Base-by-base conservation (phyloP, 2,113 vertebrate genomes). In the Dicrurus megarhynchus region DNA sequence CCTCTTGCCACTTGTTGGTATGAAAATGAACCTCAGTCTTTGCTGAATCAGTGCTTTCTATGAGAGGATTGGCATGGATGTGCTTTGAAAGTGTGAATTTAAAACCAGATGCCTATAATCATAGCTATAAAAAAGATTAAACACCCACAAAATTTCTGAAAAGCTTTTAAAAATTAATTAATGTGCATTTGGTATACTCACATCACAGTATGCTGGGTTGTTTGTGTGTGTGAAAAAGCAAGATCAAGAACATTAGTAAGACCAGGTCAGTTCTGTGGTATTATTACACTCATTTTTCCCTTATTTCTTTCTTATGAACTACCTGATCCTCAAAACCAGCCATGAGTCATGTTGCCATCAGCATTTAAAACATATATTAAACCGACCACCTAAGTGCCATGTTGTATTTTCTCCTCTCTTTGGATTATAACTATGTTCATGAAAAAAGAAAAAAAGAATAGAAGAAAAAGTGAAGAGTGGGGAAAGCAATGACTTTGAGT, bases 321-420 rank as follows among this genome's bases (percentile, higher is more conserved):
- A 60, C 12, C 18, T 57, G 71, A 76, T 70, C 30, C 39, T 77
- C 26, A 59, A 78, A 88, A 77, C 2, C 18, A 63, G 24, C 10
- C 0, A 0, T 19, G 13, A 46, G n/a, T 24, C 52, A n/a, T 26
- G 19, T 4, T 76, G 42, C 35, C 55, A 74, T 47, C 5, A 41
- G 23, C 21, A 44, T 77, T 87, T 61, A 67, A 87, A 89, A 28
- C 8, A 12, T 15, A 3, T 26, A 73, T 44, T 74, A 59, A 88
- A 83, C 13, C 13, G 11, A 63, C 5, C 23, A 65, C 33, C 19
- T 64, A 57, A 59, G 23, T 21, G 19, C 30, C 33, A 65, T 8
- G 13, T 20, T 87, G 26, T 13, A 22, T 57, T 53, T 83, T 57
- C 9, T 11, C 41, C 41, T 63, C 22, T 17, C 27, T 75, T 49